phyloP scores from a whole-genome alignment of 2,888 invertebrate species.

The Drosophila paranaensis region DNA sequence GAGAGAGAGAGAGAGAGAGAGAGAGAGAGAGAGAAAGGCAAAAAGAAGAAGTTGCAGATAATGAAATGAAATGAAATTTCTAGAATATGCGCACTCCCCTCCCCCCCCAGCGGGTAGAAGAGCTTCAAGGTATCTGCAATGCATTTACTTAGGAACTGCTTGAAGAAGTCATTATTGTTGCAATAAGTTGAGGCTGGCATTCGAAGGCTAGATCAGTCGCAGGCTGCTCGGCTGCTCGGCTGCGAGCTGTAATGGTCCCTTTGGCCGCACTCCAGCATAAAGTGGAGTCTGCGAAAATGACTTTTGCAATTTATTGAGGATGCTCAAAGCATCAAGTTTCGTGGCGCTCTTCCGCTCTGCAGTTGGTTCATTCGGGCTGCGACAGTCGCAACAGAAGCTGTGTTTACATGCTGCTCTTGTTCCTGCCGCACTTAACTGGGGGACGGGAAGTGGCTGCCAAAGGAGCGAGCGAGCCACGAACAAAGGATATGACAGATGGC shows the following conservation, averaged over 20 bases:
- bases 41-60: background rate
- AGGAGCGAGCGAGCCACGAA: slow-evolving; percentile 21
- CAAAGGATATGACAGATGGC: slow-evolving; percentile 18
- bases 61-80: background rate
- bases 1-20: background rate
- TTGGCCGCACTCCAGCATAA: background rate
- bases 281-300: slow-evolving; percentile 5
- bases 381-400: slow-evolving; percentile 3
- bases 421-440: slow-evolving; percentile 34
- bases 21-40: background rate
- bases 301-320: slow-evolving; percentile 17
- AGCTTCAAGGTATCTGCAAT: too few relatives aligned
- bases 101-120: too few relatives aligned
- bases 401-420: slow-evolving; percentile 27
- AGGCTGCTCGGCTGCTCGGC: background rate
- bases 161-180: background rate
- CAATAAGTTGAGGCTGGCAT: background rate
- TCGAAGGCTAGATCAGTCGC: background rate
- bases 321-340: slow-evolving; percentile 16
- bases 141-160: background rate
- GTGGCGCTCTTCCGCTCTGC: background rate
- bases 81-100: too few relatives aligned
- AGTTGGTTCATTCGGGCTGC: background rate
- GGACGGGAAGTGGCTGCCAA: slow-evolving; percentile 51
- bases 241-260: background rate